Conservation (phyloP, 2,113 vertebrate species). For the Casuarius casuarius region DNA sequence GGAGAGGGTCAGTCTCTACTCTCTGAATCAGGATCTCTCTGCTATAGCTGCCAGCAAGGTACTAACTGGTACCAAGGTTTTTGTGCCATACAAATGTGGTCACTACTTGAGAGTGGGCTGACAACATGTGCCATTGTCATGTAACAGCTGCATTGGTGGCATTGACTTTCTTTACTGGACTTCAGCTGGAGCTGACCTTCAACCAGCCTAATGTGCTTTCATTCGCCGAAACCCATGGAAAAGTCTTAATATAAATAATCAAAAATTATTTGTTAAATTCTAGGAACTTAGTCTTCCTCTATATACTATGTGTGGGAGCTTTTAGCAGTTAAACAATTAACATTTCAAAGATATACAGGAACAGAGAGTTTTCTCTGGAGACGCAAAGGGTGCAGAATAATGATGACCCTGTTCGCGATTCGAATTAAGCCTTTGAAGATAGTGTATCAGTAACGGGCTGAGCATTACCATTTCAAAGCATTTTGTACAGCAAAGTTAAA, state of each 20-base stretch:
- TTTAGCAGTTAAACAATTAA: slow-evolving; percentile 61
- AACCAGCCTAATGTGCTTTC: neutral
- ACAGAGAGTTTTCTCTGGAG: slow-evolving; percentile 55
- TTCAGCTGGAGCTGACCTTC: neutral
- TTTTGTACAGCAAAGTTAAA: slow-evolving; percentile 47
- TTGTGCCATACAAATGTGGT: no score
- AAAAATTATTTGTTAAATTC: neutral
- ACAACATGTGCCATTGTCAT: neutral
- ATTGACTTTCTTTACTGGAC: neutral
- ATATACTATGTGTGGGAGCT: neutral
- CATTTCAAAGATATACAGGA: slow-evolving; percentile 67
- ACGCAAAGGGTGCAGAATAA: slow-evolving; percentile 34
- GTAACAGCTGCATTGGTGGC: neutral
- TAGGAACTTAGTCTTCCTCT: neutral
- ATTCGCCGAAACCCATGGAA: neutral
- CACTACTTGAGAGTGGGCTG: neutral
- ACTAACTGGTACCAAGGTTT: neutral
- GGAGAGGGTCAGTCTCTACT: neutral
- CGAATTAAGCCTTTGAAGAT: slow-evolving; percentile 67
- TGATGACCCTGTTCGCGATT: slow-evolving; percentile 46
- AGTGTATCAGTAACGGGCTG: neutral
- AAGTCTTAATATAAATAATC: neutral
- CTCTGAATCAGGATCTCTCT: neutral
- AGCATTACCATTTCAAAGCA: slow-evolving; percentile 69
- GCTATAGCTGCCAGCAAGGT: neutral